Evolutionary conservation across 2,113 vertebrate species (phyloP), one percentile per base, ranked within the genome.

Genomic region (Rhinopithecus roxellana): DNA sequence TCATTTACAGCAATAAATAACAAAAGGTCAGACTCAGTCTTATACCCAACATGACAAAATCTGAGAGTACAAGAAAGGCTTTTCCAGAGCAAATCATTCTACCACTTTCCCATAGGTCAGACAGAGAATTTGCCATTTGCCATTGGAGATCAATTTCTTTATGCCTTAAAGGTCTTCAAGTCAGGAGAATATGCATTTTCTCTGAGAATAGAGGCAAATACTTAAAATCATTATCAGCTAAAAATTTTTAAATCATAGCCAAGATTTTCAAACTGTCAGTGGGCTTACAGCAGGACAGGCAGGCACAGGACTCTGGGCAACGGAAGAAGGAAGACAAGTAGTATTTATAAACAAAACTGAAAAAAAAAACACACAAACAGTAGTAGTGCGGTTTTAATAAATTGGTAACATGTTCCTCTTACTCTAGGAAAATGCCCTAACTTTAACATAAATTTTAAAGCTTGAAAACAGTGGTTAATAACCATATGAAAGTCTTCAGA

Each of bases 1-100:
- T 95, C 92, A 95, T 93, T 97, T 89, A 84, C 43, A 96, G 64
- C 64, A 91, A 96, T 89, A 93, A 77, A 52, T 81, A 96, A 85
- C 52, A 93, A 98, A 95, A 55, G 52, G 81, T 95, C 57, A 61
- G 8, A 40, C 50, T 50, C 67, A 23, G 79, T 27, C 38, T 55
- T 55, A 89, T 5, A 61, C 10, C 8, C n/a, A 92, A 80, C 14
- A 43, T 12, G 32, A 75, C 27, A 23, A 88, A 93, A 78, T 84
- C 18, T 45, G 27, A 90, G 83, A 38, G 64, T 64, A 7, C 11
- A 67, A 50, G 55, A 50, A 80, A 95, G 69, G 10, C 22, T 52
- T 74, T 84, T 89, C 9, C 45, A 74, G 25, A 90, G 12, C 32
- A n/a, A 48, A 79, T 30, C 43, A 40, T 40, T 11, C 57, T 45